These are phyloP conservation scores for Tinamus major DNA, from an alignment of 2,797 vertebrate species.

Conservation along the genomic window DNA sequence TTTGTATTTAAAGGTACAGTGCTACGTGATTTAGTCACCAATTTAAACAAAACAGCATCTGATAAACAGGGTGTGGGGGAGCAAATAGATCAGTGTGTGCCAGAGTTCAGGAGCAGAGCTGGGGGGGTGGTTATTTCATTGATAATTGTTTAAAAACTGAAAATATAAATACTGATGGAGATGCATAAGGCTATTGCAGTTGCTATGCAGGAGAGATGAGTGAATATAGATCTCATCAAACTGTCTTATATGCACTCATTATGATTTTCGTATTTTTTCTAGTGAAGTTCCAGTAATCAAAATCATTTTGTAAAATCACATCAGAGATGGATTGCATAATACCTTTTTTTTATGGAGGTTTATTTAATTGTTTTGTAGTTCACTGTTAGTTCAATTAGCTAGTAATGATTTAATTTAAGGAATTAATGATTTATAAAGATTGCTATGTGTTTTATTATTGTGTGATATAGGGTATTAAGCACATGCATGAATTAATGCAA, in stretches of 20 bases:
- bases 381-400: not conserved
- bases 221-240: not conserved
- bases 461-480: conserved; percentile 23
- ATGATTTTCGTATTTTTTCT: not conserved
- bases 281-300: conserved; percentile 22
- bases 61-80: conserved; percentile 53
- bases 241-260: not conserved
- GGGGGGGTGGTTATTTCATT: conserved; percentile 29
- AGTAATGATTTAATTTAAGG: not conserved
- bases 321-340: not conserved
- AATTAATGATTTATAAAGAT: conserved; percentile 29
- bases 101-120: conserved; percentile 41
- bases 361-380: conserved; percentile 17
- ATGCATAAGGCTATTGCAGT: conserved; percentile 48
- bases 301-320: not conserved
- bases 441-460: conserved; percentile 34
- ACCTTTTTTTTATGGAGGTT: not conserved
- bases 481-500: not conserved
- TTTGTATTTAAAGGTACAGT: conserved; percentile 76
- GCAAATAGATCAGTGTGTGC: conserved; percentile 30
- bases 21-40: conserved; percentile 59
- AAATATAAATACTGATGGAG: not conserved
- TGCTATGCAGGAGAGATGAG: conserved; percentile 19
- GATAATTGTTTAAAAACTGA: conserved; percentile 48
- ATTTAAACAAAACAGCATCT: conserved; percentile 56